Base-by-base conservation (phyloP, 2,888 invertebrate genomes). In the Hypsopygia costalis region DNA sequence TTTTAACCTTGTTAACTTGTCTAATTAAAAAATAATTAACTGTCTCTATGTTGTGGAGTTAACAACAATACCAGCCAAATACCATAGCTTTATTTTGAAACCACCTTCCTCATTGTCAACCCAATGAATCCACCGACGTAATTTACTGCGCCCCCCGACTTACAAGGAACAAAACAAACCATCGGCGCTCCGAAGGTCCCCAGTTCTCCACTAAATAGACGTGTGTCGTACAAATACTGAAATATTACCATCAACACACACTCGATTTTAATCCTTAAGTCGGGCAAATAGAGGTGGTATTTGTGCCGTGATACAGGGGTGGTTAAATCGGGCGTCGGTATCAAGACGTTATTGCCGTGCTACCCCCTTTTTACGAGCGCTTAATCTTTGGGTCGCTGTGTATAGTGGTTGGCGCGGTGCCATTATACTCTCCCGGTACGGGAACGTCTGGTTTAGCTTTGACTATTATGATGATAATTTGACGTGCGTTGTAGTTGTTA, bases 301-400 rank as follows among this genome's bases (percentile, higher is more conserved):
- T 68, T 6, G 50, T 25, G n/a, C 35, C 43, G 6, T 20, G 20
- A 8, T 7, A 29, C 36, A 43, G 35, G 49, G 46, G 41, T 41
- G 54, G 49, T 51, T 51, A 49, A 62, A 54, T 59, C 56, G 62
- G 51, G 55, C 58, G 49, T 52, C 55, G 61, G 72, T 75, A 82
- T 83, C 79, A 81, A 83, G 82, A 83, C 78, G 78, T 82, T 81
- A 83, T 75, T 73, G 73, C 75, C 68, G 62, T 61, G 69, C 73
- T 74, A 72, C 76, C 74, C 80, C 65, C 71, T 65, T 81, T 82
- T 85, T 81, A 85, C 80, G 82, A 82, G 78, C 77, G 80, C 80
- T 82, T 85, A 83, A 85, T 83, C 83, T 82, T 62, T 68, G 69
- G 71, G 74, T 73, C 69, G 70, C 39, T 6, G 59, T 52, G 64